phyloP scores from a whole-genome alignment of 2,113 vertebrate species.

The Dipodomys stephensi region DNA sequence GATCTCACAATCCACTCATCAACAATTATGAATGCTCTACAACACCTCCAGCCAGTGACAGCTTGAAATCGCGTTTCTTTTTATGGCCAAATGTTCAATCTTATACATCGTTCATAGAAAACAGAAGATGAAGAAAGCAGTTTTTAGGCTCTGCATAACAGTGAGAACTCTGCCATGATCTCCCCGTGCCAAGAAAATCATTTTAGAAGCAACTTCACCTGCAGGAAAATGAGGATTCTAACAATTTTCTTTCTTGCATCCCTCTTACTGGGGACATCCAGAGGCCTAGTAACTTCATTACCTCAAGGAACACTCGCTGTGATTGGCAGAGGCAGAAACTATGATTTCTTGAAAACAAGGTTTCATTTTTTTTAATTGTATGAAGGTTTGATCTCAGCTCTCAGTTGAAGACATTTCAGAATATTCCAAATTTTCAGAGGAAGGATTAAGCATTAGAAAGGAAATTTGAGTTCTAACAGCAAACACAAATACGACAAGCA shows the following conservation, averaged over 20 bases:
- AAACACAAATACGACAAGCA: neutral
- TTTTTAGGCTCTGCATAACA: neutral
- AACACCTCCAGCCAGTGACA: neutral
- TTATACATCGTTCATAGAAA: neutral
- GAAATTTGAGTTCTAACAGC: neutral
- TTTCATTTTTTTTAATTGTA: neutral
- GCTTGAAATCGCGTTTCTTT: neutral
- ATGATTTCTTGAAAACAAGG: neutral
- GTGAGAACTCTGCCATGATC: neutral
- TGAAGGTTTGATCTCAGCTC: constrained; percentile 17
- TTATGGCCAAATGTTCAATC: neutral
- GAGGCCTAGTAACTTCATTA: neutral
- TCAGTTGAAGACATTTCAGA: constrained; percentile 43
- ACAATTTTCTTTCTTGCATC: neutral
- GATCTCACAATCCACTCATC: neutral
- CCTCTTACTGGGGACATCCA: neutral
- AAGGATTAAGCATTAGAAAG: neutral
- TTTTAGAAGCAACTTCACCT: neutral
- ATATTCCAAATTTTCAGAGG: neutral
- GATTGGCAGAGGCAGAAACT: neutral
- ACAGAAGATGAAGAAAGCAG: neutral
- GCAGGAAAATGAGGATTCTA: neutral
- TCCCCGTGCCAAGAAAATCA: neutral
- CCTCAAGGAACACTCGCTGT: neutral
- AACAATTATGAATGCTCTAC: neutral